Conservation (phyloP, 2,888 invertebrate species). For the Crematogaster levior region DNA sequence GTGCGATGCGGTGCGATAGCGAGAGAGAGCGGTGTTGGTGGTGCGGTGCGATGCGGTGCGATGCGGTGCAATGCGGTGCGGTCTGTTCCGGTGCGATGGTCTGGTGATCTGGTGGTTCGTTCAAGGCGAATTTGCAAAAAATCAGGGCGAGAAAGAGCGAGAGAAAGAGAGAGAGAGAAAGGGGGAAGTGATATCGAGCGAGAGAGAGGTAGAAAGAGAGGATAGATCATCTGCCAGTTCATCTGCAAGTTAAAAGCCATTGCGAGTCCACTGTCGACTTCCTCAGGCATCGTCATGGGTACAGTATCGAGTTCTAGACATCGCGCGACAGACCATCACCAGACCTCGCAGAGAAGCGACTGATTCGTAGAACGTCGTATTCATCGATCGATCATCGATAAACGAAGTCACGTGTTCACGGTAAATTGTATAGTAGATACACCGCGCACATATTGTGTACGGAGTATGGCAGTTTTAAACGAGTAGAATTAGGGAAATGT, state of each 20-base stretch:
- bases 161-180: constrained; percentile 37
- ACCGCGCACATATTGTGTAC: neutral
- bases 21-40: constrained; percentile 63
- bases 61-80: constrained; percentile 9
- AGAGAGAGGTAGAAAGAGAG: constrained; percentile 56
- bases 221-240: constrained; percentile 49
- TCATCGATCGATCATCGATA: constrained; percentile 36
- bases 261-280: constrained; percentile 47
- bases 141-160: constrained; percentile 59
- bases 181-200: constrained; percentile 38
- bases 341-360: constrained; percentile 68
- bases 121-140: constrained; percentile 75
- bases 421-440: constrained; percentile 28
- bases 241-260: constrained; percentile 32
- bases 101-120: constrained; percentile 75
- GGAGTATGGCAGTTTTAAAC: neutral
- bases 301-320: constrained; percentile 22
- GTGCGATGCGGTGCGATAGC: constrained; percentile 78
- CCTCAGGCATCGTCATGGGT: constrained; percentile 60
- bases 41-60: constrained; percentile 51
- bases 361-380: constrained; percentile 51
- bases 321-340: constrained; percentile 62
- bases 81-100: constrained; percentile 11
- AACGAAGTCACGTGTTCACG: constrained; percentile 15
- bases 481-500: neutral